Percentiles rank a stretch among this genome's conserved stretches.
These are phyloP conservation scores for Aurelia sp. DNA, from an alignment of 30 jellyfish, hydroid and myxozoan genomes.

Conservation along the genomic window DNA sequence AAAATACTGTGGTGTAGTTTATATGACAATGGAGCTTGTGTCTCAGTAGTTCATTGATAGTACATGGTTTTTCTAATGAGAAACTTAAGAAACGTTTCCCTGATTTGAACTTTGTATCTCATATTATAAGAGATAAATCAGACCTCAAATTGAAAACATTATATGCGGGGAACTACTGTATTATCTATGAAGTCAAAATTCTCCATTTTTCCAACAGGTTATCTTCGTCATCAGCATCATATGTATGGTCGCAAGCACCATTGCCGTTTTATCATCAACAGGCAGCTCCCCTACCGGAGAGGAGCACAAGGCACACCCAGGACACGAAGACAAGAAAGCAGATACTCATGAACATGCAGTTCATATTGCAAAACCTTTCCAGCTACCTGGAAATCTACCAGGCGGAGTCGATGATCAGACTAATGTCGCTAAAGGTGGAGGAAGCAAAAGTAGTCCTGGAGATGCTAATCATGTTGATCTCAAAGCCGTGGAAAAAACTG, in stretches of 20 bases:
- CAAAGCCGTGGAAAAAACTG: slow-evolving; percentile 3
- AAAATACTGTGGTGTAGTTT: no score
- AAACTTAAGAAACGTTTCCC: no score
- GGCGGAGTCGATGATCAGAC: not conserved
- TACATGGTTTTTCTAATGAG: no score
- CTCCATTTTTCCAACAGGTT: slow-evolving; percentile 31
- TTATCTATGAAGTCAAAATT: no score
- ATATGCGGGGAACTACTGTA: no score
- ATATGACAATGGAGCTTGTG: no score
- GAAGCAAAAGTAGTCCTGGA: not conserved
- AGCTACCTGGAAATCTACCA: slow-evolving; percentile 29
- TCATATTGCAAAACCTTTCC: slow-evolving; percentile 25
- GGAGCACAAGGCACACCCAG: slow-evolving; percentile 60
- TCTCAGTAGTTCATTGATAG: no score
- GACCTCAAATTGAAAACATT: no score
- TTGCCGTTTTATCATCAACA: slow-evolving; percentile 77
- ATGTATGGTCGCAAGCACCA: slow-evolving; percentile 81
- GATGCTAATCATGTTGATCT: not conserved
- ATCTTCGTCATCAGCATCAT: slow-evolving; percentile 68
- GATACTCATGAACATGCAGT: not conserved
- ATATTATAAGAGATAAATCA: no score
- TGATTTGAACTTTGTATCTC: no score
- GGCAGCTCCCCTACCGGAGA: slow-evolving; percentile 43
- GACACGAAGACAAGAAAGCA: slow-evolving; percentile 22
- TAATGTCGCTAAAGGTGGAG: not conserved